Evolutionary conservation across 2,888 invertebrate genomes (phyloP).

Genomic region (Aelia acuminata): DNA sequence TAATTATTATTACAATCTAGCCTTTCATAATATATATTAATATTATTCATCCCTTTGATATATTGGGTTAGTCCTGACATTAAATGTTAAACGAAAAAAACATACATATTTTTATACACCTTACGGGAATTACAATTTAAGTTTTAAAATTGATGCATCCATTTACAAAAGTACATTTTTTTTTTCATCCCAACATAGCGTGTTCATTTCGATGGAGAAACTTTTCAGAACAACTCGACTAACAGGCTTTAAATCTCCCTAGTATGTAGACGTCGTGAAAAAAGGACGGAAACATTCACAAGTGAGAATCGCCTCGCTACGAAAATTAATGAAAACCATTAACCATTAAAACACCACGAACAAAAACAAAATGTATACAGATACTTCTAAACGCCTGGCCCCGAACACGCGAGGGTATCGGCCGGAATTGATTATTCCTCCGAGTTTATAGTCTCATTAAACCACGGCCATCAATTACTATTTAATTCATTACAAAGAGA

Average conservation of each 20-base stretch:
- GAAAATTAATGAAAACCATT: conserved; percentile 36
- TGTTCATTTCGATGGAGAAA: background rate
- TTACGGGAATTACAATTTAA: background rate
- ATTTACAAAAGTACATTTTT: background rate
- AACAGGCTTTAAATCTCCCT: background rate
- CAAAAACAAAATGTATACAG: conserved; percentile 43
- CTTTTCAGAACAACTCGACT: background rate
- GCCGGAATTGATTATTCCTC: conserved; percentile 30
- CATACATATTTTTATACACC: no score
- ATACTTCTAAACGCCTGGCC: conserved; percentile 36
- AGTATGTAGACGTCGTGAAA: background rate
- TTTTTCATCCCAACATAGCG: background rate
- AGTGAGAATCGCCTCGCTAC: conserved; percentile 16
- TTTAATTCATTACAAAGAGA: conserved; percentile 33
- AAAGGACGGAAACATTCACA: background rate
- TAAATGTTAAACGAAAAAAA: no score
- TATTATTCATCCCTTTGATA: no score
- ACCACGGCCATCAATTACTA: conserved; percentile 40
- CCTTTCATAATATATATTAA: no score
- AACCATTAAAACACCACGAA: conserved; percentile 6
- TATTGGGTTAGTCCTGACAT: no score
- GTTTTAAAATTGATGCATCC: background rate
- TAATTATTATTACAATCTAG: no score
- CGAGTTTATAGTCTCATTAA: conserved; percentile 29
- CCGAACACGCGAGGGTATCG: conserved; percentile 22